Base-by-base conservation (phyloP, 2,113 vertebrate genomes). In the Neoarius graeffei region DNA sequence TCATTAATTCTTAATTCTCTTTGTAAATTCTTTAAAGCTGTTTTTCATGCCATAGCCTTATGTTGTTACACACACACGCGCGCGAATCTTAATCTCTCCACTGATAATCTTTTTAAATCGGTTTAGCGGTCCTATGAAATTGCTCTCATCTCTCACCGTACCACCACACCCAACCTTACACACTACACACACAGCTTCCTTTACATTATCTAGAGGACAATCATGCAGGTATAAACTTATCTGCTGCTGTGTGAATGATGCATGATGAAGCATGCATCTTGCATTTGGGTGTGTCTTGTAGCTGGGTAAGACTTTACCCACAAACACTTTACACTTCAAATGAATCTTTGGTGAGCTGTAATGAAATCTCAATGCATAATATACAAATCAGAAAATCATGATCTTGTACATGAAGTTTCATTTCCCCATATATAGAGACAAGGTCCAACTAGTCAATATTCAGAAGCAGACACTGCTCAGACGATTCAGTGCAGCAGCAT, bases 161-260 rank as follows among this genome's bases (percentile, higher is more conserved):
- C 17, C 17, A 74, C 71, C 81, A 89, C 54, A 83, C 0, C 62
- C 83, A 54, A 35, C 8, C 59, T 42, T 54, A 57, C 84, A 83
- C 27, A 10, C 69, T 14, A 88, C n/a, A 86, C 85, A 86, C 83
- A 89, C 85, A 71, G 20, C 62, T 60, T 86, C 66, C 89, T 83
- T 88, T 85, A 86, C 83, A 83, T 71, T 83, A 77, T 64, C 83
- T 88, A 74, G 19, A 74, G 71, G 19, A 23, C 71, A 74, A 74
- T 48, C 42, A 74, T 48, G 71, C 71, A 74, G 20, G 71, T 74
- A 35, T 74, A 50, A 74, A 74, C 42, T 10, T 23, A 48, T 7
- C 71, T 10, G 19, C 17, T 48, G 35, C 7, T 71, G 14, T 71
- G 30, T 35, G 13, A 69, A 15, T 35, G 7, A 35, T 71, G 42